phyloP scores from a whole-genome alignment of 2,113 vertebrate species.

The Chinchilla lanigera region DNA sequence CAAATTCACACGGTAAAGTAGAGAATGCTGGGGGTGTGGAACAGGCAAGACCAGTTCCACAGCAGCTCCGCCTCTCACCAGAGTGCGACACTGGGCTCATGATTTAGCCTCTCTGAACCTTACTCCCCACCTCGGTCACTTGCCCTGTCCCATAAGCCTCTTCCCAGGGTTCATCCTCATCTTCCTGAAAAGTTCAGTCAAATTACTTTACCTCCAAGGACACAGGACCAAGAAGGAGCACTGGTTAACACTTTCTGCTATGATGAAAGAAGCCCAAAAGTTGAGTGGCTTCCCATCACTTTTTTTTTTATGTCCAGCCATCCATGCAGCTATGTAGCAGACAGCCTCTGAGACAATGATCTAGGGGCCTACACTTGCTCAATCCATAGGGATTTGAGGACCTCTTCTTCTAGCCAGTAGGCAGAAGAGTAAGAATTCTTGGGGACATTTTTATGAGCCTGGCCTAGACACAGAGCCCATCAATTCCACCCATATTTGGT shows the following conservation, averaged over 20 bases:
- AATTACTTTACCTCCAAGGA: neutral
- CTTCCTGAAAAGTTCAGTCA: neutral
- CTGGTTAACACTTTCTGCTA: neutral
- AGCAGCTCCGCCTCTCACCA: neutral
- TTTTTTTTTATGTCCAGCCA: neutral
- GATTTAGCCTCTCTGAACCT: neutral
- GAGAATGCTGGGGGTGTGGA: neutral
- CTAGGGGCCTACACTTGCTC: neutral
- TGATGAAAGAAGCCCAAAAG: neutral
- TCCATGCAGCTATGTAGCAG: neutral
- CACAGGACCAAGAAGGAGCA: neutral
- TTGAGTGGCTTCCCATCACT: neutral
- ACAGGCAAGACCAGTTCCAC: neutral
- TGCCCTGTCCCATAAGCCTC: neutral
- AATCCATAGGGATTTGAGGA: neutral
- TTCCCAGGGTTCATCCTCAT: neutral
- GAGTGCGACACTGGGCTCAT: neutral
- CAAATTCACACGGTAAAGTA: neutral
- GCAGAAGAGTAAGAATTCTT: slow-evolving; percentile 9
- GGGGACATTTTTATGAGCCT: neutral
- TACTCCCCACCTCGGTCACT: neutral
- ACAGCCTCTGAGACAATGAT: neutral
- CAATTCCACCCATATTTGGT: neutral
- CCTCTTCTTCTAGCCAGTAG: neutral
- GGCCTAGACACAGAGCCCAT: neutral